These are phyloP conservation scores for Aptenodytes patagonicus DNA, from an alignment of 2,113 vertebrate genomes.

Conservation along the genomic window DNA sequence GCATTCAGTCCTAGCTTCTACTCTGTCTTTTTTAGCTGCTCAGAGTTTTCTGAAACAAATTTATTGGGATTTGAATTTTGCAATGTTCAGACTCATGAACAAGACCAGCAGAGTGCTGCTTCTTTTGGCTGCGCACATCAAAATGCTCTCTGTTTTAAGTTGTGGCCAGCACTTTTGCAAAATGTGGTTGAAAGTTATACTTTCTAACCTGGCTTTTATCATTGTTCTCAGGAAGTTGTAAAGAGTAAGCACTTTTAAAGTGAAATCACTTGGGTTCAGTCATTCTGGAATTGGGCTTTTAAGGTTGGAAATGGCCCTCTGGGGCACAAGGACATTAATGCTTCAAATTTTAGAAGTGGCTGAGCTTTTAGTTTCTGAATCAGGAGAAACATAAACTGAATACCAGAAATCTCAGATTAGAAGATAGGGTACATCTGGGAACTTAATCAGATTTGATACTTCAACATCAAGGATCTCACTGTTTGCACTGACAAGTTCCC, in stretches of 20 bases:
- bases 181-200: conserved; percentile 1
- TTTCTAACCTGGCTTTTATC: conserved; percentile 36
- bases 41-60: not conserved
- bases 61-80: not conserved
- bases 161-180: not conserved
- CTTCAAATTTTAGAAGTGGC: not conserved
- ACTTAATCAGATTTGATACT: not conserved
- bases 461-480: not conserved
- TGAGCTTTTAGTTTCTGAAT: conserved; percentile 8
- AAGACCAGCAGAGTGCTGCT: not conserved
- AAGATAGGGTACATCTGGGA: not conserved
- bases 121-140: not conserved
- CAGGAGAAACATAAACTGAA: not conserved
- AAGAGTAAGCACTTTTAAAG: conserved; percentile 21
- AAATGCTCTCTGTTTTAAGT: not conserved
- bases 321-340: not conserved
- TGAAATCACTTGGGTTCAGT: not conserved
- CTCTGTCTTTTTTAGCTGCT: not conserved
- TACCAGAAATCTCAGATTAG: not conserved
- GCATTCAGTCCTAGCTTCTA: not conserved
- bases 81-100: not conserved
- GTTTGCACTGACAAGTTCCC: not conserved
- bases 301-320: not conserved
- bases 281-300: not conserved
- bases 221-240: conserved; percentile 34